Evolutionary conservation across 2,888 invertebrate species (phyloP), one percentile per base, ranked within the genome.

Genomic region (Drosophila koepferae): DNA sequence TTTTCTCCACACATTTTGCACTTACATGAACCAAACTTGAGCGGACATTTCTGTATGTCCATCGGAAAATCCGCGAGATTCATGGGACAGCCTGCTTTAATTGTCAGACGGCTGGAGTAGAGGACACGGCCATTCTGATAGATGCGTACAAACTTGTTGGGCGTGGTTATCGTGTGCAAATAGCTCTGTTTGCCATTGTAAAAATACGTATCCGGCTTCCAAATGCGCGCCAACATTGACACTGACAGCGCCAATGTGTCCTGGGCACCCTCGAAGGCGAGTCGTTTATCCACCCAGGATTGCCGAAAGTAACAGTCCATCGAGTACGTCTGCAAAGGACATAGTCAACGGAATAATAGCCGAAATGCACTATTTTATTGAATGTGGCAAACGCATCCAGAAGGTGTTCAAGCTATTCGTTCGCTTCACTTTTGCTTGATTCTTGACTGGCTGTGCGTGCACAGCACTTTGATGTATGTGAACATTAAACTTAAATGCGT

Each of bases 291-390:
- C 69, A 96, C 95, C 97, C 97, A 97, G 23, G 96, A 95, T 92
- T 97, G 97, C 0, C 97, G 96, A 93, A 97, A 97, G 93, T 97
- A 97, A 92, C 97, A 97, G 92, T 97, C 97, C 96, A 97, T 96
- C 18, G 97, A 96, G 92, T 96, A 97, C 9, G 96, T 96, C 97
- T 97, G 92, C 10, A 90, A 69, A 16, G 53, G 56, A 23, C 78
- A 58, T 40, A 65, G 51, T 40, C 28, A 58, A 28, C 48, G 54
- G 59, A 23, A 4, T 60, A 62, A 53, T 51, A 63, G 43, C 31
- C 62, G 59, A 36, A 36, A 38, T 61, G 54, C 60, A 23, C n/a
- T 43, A 56, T 67, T 44, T 44, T 23, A 70, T 63, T 40, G 61
- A 54, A 53, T 58, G 16, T 20, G 44, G 10, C 44, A 14, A 44